Conservation (phyloP, 2,113 vertebrate genomes). For the Scatophagus argus region DNA sequence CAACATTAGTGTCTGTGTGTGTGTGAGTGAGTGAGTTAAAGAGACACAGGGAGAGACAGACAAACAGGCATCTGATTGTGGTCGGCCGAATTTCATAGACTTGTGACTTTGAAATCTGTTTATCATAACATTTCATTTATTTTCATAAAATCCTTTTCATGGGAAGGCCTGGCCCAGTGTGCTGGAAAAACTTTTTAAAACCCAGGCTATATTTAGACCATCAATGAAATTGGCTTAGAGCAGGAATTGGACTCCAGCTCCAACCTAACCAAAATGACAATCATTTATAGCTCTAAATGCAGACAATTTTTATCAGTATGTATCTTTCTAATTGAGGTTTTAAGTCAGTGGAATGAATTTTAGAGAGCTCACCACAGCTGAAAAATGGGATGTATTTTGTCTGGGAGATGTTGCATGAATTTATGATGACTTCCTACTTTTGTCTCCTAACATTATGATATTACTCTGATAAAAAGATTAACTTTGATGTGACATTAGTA, state of each 20-base stretch:
- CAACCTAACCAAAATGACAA: constrained; percentile 74
- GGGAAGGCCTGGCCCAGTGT: constrained; percentile 41
- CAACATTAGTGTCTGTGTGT: background rate
- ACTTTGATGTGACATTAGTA: constrained; percentile 5
- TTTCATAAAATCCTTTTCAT: constrained; percentile 64
- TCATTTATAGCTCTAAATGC: constrained; percentile 75
- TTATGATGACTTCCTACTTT: constrained; percentile 41
- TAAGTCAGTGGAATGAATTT: constrained; percentile 61
- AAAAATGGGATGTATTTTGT: constrained; percentile 69
- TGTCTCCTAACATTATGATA: background rate
- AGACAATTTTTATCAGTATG: constrained; percentile 74
- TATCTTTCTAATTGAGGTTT: constrained; percentile 76
- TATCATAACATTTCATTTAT: constrained; percentile 66
- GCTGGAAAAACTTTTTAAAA: constrained; percentile 59
- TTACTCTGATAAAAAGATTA: background rate
- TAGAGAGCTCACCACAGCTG: constrained; percentile 63
- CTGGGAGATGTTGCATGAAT: constrained; percentile 40
- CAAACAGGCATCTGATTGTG: constrained; percentile 56
- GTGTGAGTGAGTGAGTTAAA: background rate
- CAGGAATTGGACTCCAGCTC: constrained; percentile 56
- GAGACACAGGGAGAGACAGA: constrained; percentile 47
- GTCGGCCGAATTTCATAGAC: constrained; percentile 55
- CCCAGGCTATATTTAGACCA: constrained; percentile 71
- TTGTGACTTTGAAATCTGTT: constrained; percentile 68
- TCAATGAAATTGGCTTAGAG: constrained; percentile 69